A percentile compares a stretch with the other conserved stretches of the same genome.
phyloP scores from a whole-genome alignment of 1,140 invertebrate genomes.

The Leucophenga varia region DNA sequence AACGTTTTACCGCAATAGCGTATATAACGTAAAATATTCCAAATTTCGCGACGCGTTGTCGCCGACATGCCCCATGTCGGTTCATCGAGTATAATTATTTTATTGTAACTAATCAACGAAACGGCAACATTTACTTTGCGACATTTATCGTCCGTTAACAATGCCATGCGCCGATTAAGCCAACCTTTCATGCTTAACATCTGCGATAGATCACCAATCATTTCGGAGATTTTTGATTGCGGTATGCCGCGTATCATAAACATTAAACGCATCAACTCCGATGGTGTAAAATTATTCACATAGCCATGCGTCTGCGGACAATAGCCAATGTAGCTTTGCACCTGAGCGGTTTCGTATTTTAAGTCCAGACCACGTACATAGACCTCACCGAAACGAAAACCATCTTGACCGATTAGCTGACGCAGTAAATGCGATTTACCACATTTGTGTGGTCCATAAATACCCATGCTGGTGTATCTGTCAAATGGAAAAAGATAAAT shows the following conservation, averaged over 20 bases:
- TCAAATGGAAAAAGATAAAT: neutral
- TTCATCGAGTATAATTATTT: conserved; percentile 39
- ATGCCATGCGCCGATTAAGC: conserved; percentile 35
- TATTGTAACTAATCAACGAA: conserved; percentile 35
- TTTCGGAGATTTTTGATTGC: conserved; percentile 27
- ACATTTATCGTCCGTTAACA: conserved; percentile 27
- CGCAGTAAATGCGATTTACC: conserved; percentile 39
- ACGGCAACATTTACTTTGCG: conserved; percentile 41
- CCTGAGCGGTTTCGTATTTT: conserved; percentile 34
- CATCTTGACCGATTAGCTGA: conserved; percentile 36
- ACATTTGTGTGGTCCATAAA: conserved; percentile 30
- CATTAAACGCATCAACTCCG: conserved; percentile 37
- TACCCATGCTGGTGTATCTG: conserved; percentile 43
- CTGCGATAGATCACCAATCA: conserved; percentile 35
- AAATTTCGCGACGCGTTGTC: conserved; percentile 37
- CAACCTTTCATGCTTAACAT: conserved; percentile 38
- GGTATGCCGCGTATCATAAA: conserved; percentile 43
- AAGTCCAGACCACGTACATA: conserved; percentile 38
- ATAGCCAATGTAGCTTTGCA: conserved; percentile 35
- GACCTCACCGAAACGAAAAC: conserved; percentile 46
- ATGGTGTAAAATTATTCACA: conserved; percentile 24
- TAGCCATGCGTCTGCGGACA: conserved; percentile 35
- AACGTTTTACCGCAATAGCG: conserved; percentile 67
- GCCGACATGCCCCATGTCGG: conserved; percentile 38
- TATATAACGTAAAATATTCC: conserved; percentile 40